phyloP scores from a whole-genome alignment of 2,113 vertebrate species.

The Leptodactylus fuscus region DNA sequence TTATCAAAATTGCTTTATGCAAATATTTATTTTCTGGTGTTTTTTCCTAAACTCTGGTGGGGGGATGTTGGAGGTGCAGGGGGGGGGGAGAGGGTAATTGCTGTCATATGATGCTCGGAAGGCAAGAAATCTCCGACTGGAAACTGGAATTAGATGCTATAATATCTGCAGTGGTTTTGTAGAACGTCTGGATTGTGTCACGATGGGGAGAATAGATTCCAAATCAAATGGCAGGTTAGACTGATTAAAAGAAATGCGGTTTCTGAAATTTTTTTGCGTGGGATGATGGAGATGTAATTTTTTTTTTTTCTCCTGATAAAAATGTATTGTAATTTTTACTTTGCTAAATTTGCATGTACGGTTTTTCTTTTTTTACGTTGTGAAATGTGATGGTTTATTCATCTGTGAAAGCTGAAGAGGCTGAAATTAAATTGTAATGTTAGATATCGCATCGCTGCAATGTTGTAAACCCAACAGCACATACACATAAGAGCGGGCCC shows the following conservation, averaged over 20 bases:
- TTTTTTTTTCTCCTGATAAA: neutral
- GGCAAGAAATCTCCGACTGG: neutral
- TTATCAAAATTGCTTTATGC: slow-evolving; percentile 23
- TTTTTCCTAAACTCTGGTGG: neutral
- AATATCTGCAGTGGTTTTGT: slow-evolving; percentile 11
- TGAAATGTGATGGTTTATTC: no score
- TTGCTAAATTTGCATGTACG: no score
- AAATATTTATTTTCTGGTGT: neutral
- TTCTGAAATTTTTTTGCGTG: neutral
- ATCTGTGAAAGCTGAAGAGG: no score
- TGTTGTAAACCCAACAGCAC: no score
- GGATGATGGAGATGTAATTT: neutral
- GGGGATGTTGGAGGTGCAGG: no score
- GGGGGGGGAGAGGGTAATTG: neutral
- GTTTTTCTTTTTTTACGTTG: no score
- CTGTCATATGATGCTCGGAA: slow-evolving; percentile 9
- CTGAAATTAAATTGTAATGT: no score
- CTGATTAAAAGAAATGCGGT: slow-evolving; percentile 1
- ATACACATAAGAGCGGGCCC: no score
- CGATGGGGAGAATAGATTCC: neutral
- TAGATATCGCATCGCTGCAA: no score
- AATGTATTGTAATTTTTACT: no score
- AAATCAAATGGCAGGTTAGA: neutral
- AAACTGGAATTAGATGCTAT: slow-evolving; percentile 13
- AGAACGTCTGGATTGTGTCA: slow-evolving; percentile 11